phyloP scores from a whole-genome alignment of 2,888 invertebrate species.

The Synanthedon vespiformis region DNA sequence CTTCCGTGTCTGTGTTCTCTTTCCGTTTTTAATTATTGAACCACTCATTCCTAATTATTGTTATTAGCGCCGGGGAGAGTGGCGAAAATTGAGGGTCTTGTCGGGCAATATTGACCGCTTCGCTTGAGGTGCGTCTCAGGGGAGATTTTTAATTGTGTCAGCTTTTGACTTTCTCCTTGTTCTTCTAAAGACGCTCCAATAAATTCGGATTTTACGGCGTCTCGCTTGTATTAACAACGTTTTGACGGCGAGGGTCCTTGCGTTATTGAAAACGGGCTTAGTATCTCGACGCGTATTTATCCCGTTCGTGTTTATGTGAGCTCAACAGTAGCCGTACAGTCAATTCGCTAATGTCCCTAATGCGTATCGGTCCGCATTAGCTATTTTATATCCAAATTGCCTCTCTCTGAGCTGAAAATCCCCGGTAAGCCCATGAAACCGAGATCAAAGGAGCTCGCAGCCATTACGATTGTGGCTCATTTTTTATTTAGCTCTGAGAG shows the following conservation, averaged over 20 bases:
- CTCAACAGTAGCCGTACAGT: conserved; percentile 15
- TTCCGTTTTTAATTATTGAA: conserved; percentile 73
- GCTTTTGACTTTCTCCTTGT: conserved; percentile 65
- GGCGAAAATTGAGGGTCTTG: conserved; percentile 69
- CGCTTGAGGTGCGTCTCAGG: conserved; percentile 49
- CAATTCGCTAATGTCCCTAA: conserved; percentile 62
- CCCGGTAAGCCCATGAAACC: conserved; percentile 62
- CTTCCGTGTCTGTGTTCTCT: conserved; percentile 61
- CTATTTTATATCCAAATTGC: conserved; percentile 65
- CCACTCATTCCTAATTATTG: conserved; percentile 73
- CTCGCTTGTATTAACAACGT: conserved; percentile 42
- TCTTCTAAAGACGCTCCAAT: conserved; percentile 60
- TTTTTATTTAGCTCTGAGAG: conserved; percentile 60
- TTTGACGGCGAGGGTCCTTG: conserved; percentile 33
- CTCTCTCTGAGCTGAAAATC: conserved; percentile 51
- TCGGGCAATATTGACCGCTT: conserved; percentile 64
- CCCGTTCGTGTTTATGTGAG: neutral
- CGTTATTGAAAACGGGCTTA: conserved; percentile 1
- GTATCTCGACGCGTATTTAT: neutral
- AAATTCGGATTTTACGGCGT: conserved; percentile 59
- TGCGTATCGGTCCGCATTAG: conserved; percentile 52
- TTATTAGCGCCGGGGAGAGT: conserved; percentile 68
- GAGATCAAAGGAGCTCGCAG: conserved; percentile 61
- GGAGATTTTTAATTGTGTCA: conserved; percentile 65
- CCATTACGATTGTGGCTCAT: conserved; percentile 70